Percentiles rank a stretch among this genome's conserved stretches.
phyloP scores from a whole-genome alignment of 2,113 vertebrate species.

The Sterrhoptilus dennistouni region DNA sequence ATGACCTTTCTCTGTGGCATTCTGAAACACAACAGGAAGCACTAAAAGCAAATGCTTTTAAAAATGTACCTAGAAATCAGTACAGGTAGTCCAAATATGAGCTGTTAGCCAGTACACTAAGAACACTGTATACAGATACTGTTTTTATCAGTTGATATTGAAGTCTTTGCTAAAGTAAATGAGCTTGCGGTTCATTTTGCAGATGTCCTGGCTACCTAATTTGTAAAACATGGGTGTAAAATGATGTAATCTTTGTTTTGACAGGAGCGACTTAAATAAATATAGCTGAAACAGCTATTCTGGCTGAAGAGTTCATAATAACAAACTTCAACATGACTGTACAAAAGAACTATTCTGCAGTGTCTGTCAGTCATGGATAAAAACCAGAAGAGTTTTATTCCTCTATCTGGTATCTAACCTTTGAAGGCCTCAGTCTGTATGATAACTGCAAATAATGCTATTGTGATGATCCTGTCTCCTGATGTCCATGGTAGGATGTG shows the following conservation, averaged over 20 bases:
- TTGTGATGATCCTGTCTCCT: neutral
- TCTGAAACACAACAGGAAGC: neutral
- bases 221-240: slow-evolving; percentile 6
- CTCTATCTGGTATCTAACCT: neutral
- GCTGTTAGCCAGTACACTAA: neutral
- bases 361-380: neutral
- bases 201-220: neutral
- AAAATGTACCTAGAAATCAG: neutral
- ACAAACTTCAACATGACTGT: neutral
- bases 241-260: slow-evolving; percentile 29
- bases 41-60: neutral
- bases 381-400: neutral
- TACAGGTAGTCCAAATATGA: neutral
- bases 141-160: neutral
- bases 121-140: neutral
- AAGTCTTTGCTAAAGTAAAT: neutral
- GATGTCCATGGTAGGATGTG: neutral
- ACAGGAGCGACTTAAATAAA: neutral
- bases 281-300: neutral
- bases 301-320: neutral
- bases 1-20: neutral
- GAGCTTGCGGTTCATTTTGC: neutral
- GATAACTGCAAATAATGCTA: neutral
- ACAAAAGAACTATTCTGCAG: neutral
- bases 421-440: neutral